phyloP scores from a whole-genome alignment of 1,140 invertebrate species.

The Phymorhynchus buccinoides region DNA sequence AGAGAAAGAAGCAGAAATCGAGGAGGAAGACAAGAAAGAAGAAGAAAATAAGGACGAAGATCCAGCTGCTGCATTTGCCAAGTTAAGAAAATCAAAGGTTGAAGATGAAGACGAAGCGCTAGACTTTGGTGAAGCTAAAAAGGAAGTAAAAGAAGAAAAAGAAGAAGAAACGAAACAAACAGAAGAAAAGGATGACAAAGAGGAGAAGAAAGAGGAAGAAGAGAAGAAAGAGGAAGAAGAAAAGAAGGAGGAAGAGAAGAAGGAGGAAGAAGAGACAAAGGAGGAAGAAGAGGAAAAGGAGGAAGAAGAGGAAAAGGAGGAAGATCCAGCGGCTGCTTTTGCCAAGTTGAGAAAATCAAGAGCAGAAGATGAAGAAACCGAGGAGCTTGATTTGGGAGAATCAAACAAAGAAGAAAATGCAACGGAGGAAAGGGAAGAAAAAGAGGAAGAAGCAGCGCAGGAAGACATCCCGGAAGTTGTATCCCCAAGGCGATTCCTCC shows the following conservation, averaged over 20 bases:
- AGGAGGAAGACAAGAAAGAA: slow-evolving; percentile 23
- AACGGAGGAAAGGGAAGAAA: slow-evolving; percentile 28
- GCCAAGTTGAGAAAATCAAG: slow-evolving; percentile 28
- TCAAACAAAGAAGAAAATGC: slow-evolving; percentile 45
- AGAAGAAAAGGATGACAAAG: slow-evolving; percentile 38
- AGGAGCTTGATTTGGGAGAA: slow-evolving; percentile 30
- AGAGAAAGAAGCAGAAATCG: slow-evolving; percentile 15
- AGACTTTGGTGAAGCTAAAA: slow-evolving; percentile 19
- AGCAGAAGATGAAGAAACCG: slow-evolving; percentile 34
- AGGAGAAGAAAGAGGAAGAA: slow-evolving; percentile 46
- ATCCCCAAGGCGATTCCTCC: background rate
- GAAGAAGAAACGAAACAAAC: slow-evolving; percentile 39
- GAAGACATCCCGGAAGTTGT: background rate
- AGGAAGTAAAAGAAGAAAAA: slow-evolving; percentile 32
- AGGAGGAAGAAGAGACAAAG: slow-evolving; percentile 13
- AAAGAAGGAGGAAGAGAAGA: slow-evolving; percentile 37
- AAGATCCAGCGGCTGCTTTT: slow-evolving; percentile 16
- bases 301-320: slow-evolving; percentile 27
- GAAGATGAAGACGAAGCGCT: slow-evolving; percentile 21
- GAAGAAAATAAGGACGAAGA: slow-evolving; percentile 11
- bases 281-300: slow-evolving; percentile 34
- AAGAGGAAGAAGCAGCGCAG: background rate
- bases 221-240: slow-evolving; percentile 30
- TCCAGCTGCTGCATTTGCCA: slow-evolving; percentile 12
- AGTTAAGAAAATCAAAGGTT: background rate